Conservation (phyloP, 2,888 invertebrate species). For the Acholoe squamosa region DNA sequence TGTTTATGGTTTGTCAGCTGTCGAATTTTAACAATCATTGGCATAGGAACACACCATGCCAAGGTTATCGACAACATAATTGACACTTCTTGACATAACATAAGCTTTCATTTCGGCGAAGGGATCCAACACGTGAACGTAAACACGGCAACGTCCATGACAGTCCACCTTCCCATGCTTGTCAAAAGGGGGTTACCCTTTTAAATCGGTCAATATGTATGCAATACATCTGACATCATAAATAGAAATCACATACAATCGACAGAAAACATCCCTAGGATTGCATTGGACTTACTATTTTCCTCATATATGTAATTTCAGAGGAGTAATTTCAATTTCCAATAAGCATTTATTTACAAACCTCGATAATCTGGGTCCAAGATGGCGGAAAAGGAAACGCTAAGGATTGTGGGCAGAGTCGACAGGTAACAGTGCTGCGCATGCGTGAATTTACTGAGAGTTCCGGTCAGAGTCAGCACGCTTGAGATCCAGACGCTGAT, state of each 20-base stretch:
- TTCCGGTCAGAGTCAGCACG: too few species aligned
- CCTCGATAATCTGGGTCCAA: constrained; percentile 30
- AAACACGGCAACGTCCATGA: constrained; percentile 21
- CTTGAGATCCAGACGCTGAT: too few species aligned
- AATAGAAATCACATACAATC: not conserved
- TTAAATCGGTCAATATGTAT: not conserved
- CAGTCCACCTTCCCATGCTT: not conserved
- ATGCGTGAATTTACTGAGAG: too few species aligned
- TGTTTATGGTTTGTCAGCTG: too few species aligned
- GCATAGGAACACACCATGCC: too few species aligned
- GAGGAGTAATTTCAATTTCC: not conserved
- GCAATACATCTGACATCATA: not conserved
- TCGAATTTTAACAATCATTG: too few species aligned
- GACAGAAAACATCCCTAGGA: not conserved
- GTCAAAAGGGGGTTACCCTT: not conserved
- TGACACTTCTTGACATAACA: too few species aligned
- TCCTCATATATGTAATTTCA: not conserved
- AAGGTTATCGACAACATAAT: too few species aligned
- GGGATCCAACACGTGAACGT: constrained; percentile 4
- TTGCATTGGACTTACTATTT: not conserved
- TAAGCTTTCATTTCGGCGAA: not conserved
- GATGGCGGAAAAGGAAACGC: constrained; percentile 62
- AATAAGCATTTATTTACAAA: not conserved
- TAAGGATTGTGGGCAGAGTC: constrained; percentile 39
- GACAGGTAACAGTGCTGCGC: constrained; percentile 21